Base-by-base conservation (phyloP, 2,888 invertebrate species). In the Gryllus longicercus region DNA sequence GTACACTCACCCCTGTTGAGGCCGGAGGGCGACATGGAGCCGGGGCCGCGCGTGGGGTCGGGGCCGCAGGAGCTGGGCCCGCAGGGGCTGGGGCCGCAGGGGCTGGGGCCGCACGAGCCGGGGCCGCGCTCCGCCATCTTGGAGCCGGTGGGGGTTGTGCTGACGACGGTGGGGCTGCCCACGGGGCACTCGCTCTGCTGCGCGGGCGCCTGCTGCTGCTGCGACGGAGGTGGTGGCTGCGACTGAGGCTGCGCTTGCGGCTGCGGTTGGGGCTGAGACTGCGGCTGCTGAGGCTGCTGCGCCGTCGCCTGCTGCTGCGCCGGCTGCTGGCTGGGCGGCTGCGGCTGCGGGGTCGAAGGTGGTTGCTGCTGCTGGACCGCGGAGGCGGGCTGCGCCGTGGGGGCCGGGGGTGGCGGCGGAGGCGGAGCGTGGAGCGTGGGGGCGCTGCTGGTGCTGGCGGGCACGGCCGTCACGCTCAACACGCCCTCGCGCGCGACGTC, bases 11-110 rank as follows among this genome's bases (percentile, higher is more conserved):
- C 95, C 91, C 94, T 91, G 88, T 91, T 90, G 86, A 92, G 89
- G 87, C 92, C 93, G 85, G 93, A 91, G 83, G 95, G 95, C 84
- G 95, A 95, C 87, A 93, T 90, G 82, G 92, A 87, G 82, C 89
- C 92, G 86, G 85, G 89, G 85, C 85, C 90, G 87, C 88, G 89
- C 87, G 85, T n/a, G 84, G 81, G 50, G 84, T 82, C 83, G 76
- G 75, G 49, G 18, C 25, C 77, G 51, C 75, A 79, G 75, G 49
- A 38, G 79, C 74, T 14, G 63, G 80, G 50, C 38, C 79, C 79
- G 49, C 38, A 51, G 82, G 92, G 87, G 82, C 89, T 92, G 86
- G 85, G 89, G 85, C 85, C 90, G 87, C 88, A 89, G 84, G 81
- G 50, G 84, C 82, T 83, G 78, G 75, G 49, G 18, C 25, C 78